Evolutionary conservation across 2,797 vertebrate species (phyloP).

Genomic region (Pogonophryne albipinna): DNA sequence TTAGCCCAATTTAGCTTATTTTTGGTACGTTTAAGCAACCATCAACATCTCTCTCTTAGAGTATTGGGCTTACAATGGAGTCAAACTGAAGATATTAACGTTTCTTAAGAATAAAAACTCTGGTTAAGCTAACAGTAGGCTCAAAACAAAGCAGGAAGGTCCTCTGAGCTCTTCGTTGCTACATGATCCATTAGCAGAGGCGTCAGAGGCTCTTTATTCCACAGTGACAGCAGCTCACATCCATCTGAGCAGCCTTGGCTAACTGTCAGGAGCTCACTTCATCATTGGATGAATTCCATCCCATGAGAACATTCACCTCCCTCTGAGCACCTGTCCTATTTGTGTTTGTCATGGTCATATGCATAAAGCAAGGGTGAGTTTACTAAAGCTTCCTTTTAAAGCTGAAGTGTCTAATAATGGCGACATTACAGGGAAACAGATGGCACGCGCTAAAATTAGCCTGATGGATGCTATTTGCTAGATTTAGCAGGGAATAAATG

Average conservation of each 20-base stretch:
- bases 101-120: background rate
- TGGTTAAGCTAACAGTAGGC: background rate
- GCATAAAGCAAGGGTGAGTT: conserved; percentile 16
- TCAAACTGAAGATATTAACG: background rate
- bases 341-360: conserved; percentile 2
- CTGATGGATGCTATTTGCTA: conserved; percentile 40
- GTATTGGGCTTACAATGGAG: background rate
- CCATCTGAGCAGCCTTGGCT: conserved; percentile 58
- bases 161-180: conserved; percentile 1
- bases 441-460: conserved; percentile 56
- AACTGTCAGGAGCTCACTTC: conserved; percentile 48
- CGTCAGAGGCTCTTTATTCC: conserved; percentile 51
- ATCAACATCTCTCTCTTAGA: background rate
- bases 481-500: conserved; percentile 49
- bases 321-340: background rate
- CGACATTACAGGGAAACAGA: conserved; percentile 53
- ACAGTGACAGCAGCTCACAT: conserved; percentile 63
- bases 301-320: conserved; percentile 24
- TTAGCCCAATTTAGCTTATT: no score
- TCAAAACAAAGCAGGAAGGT: background rate
- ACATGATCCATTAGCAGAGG: conserved; percentile 34
- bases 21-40: background rate
- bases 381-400: conserved; percentile 29
- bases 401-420: conserved; percentile 26
- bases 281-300: conserved; percentile 44